Conservation (phyloP, 2,797 vertebrate genomes). For the Nannoperca obscura region DNA sequence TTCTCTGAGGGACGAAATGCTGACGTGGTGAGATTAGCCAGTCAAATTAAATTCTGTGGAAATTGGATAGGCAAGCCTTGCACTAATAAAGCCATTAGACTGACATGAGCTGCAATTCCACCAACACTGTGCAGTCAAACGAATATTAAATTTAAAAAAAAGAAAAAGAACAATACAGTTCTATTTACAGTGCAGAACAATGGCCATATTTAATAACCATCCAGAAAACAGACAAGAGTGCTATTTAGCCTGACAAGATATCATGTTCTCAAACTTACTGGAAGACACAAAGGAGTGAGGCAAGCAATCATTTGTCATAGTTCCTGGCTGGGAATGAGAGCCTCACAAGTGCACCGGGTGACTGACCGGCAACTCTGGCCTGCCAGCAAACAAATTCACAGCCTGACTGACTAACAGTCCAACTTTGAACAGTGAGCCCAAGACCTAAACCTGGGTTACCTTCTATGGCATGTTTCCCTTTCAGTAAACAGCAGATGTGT, state of each 20-base stretch:
- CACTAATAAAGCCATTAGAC: constrained; percentile 15
- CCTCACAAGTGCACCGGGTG: constrained; percentile 5
- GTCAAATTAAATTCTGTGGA: constrained; percentile 38
- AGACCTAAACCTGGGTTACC: background rate
- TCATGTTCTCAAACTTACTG: constrained; percentile 77
- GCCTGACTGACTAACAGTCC: background rate
- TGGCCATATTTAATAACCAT: constrained; percentile 24
- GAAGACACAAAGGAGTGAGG: constrained; percentile 67
- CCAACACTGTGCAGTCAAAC: constrained; percentile 12
- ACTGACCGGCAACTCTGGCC: constrained; percentile 7
- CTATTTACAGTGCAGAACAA: constrained; percentile 29
- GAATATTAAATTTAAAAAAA: constrained; percentile 5
- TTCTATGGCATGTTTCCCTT: background rate
- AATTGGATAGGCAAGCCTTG: background rate
- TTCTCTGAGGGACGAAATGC: background rate
- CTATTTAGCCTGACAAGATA: constrained; percentile 50
- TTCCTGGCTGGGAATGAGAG: constrained; percentile 54
- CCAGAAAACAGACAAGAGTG: constrained; percentile 36
- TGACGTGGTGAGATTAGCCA: constrained; percentile 10
- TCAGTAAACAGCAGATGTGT: constrained; percentile 3
- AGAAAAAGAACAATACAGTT: background rate
- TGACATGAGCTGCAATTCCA: background rate
- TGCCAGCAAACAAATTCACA: constrained; percentile 3
- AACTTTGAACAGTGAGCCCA: background rate
- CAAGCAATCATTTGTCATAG: constrained; percentile 71